Percentiles rank a stretch among this genome's conserved stretches.
Evolutionary conservation across 2,888 invertebrate species (phyloP).

Genomic region (Eupithecia tripunctaria): DNA sequence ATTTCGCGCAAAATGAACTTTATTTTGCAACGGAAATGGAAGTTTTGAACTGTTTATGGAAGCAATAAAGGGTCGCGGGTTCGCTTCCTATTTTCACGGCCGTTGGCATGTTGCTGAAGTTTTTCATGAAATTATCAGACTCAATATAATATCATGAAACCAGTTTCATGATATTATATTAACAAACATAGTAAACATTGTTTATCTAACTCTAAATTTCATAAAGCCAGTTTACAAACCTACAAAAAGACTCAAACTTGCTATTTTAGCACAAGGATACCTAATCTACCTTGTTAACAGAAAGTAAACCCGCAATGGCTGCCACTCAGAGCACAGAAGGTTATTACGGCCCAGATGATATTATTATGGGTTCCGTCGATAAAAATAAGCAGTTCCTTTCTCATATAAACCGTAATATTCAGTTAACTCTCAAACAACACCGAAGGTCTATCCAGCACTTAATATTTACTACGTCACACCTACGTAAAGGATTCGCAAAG

Average conservation of each 20-base stretch:
- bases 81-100: slow-evolving; percentile 12
- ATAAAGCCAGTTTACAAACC: no score
- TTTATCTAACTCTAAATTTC: no score
- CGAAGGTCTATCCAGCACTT: slow-evolving; percentile 8
- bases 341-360: background rate
- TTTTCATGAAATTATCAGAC: background rate
- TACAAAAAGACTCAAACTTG: background rate
- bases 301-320: background rate
- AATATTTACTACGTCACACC: slow-evolving; percentile 7
- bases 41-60: slow-evolving; percentile 18
- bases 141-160: no score
- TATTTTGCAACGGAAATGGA: slow-evolving; percentile 29
- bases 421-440: background rate
- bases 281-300: background rate
- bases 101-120: background rate
- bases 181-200: no score
- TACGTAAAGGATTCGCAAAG: slow-evolving; percentile 23
- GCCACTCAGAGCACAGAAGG: background rate
- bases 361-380: background rate
- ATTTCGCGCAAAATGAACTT: slow-evolving; percentile 12
- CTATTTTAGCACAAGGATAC: background rate
- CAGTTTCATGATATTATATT: no score
- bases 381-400: slow-evolving; percentile 8
- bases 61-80: slow-evolving; percentile 16
- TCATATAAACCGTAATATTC: slow-evolving; percentile 4